Percentiles rank a stretch among this genome's conserved stretches.
phyloP scores from a whole-genome alignment of 1,140 invertebrate genomes.

The Papilio xuthus region DNA sequence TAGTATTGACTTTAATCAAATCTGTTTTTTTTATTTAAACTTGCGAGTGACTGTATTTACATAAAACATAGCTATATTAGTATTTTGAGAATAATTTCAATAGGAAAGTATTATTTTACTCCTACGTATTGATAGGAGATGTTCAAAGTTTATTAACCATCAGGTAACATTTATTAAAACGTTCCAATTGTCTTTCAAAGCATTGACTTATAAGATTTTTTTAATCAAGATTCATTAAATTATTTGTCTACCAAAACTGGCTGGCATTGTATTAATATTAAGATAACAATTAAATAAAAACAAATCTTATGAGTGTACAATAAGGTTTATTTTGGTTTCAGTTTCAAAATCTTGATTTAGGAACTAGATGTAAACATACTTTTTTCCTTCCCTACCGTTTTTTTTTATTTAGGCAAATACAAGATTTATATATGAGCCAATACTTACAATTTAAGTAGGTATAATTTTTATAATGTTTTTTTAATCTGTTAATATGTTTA shows the following conservation, averaged over 20 bases:
- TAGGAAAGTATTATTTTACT: background rate
- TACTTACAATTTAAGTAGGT: background rate
- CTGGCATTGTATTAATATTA: background rate
- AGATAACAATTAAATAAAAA: background rate
- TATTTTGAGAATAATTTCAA: background rate
- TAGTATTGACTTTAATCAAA: background rate
- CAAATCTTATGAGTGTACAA: background rate
- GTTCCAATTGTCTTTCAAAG: too few relatives aligned
- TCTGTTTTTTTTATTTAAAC: background rate
- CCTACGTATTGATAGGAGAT: background rate
- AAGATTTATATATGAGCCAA: background rate
- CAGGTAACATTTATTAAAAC: background rate
- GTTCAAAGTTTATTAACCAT: background rate
- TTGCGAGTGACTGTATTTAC: background rate
- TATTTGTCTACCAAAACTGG: background rate
- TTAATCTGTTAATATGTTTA: background rate
- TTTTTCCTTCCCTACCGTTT: background rate
- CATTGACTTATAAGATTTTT: background rate
- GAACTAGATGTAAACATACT: background rate
- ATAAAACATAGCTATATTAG: background rate
- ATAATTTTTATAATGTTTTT: background rate
- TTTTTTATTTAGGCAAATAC: background rate
- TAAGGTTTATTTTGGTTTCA: background rate
- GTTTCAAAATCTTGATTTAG: background rate
- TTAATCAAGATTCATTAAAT: background rate